Base-by-base conservation (phyloP, 2,888 invertebrate species). In the Rhagium mordax region DNA sequence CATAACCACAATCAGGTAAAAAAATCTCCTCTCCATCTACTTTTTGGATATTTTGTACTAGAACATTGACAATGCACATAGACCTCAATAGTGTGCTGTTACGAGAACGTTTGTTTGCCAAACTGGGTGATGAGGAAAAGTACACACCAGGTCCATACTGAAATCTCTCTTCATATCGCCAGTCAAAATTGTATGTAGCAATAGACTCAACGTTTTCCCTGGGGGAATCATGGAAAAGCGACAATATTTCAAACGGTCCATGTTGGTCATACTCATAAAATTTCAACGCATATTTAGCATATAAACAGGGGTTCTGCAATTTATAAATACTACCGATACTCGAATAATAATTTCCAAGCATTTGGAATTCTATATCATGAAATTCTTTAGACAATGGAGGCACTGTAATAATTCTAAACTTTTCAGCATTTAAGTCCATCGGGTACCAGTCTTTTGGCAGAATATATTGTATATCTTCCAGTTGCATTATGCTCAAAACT, bases 111-210 rank as follows among this genome's bases (percentile, higher is more conserved):
- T 74, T 78, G 69, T 82, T 81, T 1, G 85, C 86, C 59, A 81
- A 81, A 13, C 55, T 16, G 10, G 85, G 76, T 13, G 71, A 75
- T 3, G 78, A 71, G 0, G 85, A 85, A 75, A 86, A 86, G 67
- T 85, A 85, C 1, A 85, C 85, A 1, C 84, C 85, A 41, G 77
- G 79, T 2, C 86, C 86, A 76, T 78, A 86, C 74, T 78, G 85
- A 47, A 74, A 79, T 29, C 83, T 71, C 67, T 79, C 72, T 15
- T 82, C 84, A 33, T 75, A 71, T 18, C 85, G 71, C 84, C 85
- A 85, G 72, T 86, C 85, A 55, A 86, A 82, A 62, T 85, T 86
- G 21, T 74, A 78, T 20, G 41, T 62, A 3, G 81, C 76, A 53
- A 86, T 86, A 0, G 84, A 84, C 13, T 72, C 57, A 1, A 82